phyloP scores from a whole-genome alignment of 2,113 vertebrate species.

The Nerophis ophidion region DNA sequence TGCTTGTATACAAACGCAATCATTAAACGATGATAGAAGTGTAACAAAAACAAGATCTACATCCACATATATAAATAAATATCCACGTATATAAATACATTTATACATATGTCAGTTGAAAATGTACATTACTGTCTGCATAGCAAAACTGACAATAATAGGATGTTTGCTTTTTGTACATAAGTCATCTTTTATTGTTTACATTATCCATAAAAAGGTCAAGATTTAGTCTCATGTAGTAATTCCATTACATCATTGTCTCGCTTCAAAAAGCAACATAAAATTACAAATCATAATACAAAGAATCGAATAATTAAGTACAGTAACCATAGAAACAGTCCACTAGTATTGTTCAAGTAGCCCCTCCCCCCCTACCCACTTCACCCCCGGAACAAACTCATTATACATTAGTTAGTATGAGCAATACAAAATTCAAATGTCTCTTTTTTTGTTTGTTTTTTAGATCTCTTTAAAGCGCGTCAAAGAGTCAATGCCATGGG shows the following conservation, averaged over 20 bases:
- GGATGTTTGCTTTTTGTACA: constrained; percentile 51
- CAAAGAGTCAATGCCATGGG: constrained; percentile 55
- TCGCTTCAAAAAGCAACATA: constrained; percentile 70
- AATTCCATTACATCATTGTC: constrained; percentile 68
- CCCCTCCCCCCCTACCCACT: constrained; percentile 19
- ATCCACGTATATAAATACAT: too few species aligned
- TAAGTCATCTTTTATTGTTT: constrained; percentile 64
- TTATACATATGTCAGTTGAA: not conserved
- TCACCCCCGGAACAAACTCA: constrained; percentile 55
- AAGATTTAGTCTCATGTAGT: constrained; percentile 70
- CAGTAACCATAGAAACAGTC: constrained; percentile 71
- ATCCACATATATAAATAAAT: too few species aligned
- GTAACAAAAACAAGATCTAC: too few species aligned
- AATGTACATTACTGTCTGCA: not conserved
- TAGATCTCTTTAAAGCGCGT: constrained; percentile 49
- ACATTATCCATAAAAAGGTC: constrained; percentile 70
- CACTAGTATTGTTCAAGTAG: constrained; percentile 52
- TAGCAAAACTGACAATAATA: constrained; percentile 3
- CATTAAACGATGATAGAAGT: too few species aligned
- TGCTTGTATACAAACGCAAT: too few species aligned
- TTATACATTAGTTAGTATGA: constrained; percentile 67
- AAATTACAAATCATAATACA: constrained; percentile 73
- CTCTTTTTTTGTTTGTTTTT: constrained; percentile 32
- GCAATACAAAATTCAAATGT: constrained; percentile 49
- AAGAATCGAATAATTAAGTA: constrained; percentile 70